Evolutionary conservation across 2,888 invertebrate species (phyloP).

Genomic region (Conops quadrifasciatus): DNA sequence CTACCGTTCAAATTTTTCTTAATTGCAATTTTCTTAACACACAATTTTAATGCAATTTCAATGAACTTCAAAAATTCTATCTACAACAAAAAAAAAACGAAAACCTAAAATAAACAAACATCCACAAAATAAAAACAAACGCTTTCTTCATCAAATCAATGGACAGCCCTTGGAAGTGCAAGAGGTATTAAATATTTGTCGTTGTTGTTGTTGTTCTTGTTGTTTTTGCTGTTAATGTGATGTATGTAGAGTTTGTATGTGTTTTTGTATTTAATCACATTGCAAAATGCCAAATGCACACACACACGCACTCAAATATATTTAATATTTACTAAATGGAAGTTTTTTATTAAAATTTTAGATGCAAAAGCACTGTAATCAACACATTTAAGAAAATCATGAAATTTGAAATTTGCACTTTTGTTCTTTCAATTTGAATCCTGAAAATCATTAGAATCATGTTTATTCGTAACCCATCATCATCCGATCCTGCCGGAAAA

Average conservation of each 20-base stretch:
- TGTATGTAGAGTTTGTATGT: conserved; percentile 22
- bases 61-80: conserved; percentile 24
- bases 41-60: conserved; percentile 27
- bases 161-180: conserved; percentile 76
- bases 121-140: conserved; percentile 38
- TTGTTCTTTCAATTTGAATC: too few relatives aligned
- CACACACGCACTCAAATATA: background rate
- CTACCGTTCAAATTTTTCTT: conserved; percentile 1
- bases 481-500: too few relatives aligned
- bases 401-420: too few relatives aligned
- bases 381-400: too few relatives aligned
- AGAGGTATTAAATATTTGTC: conserved; percentile 69
- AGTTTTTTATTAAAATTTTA: too few relatives aligned
- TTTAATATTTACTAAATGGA: background rate
- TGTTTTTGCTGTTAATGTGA: conserved; percentile 24
- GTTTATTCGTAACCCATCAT: too few relatives aligned
- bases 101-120: conserved; percentile 42
- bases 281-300: background rate
- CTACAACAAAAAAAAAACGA: conserved; percentile 32
- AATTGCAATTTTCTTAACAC: conserved; percentile 27
- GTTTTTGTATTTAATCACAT: conserved; percentile 4
- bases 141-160: conserved; percentile 49
- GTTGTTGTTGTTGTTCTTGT: background rate
- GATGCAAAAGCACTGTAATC: too few relatives aligned
- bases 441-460: too few relatives aligned